These are phyloP conservation scores for Eurystomus gularis DNA, from an alignment of 2,113 vertebrate genomes.

Conservation along the genomic window DNA sequence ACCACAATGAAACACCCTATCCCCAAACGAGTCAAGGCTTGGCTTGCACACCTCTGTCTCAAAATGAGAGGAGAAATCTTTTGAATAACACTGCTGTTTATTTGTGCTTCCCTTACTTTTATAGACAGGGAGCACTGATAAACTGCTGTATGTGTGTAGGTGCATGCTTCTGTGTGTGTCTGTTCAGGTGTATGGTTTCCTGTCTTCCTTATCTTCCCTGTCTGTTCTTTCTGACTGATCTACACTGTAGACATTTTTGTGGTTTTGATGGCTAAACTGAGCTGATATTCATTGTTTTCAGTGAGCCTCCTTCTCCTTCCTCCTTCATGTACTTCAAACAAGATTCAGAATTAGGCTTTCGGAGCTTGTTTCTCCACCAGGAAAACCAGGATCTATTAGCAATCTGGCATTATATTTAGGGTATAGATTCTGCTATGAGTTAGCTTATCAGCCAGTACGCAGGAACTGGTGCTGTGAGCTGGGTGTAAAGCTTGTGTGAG, in stretches of 20 bases:
- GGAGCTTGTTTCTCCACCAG: background rate
- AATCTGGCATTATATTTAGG: background rate
- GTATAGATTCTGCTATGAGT: background rate
- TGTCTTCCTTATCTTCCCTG: slow-evolving; percentile 18
- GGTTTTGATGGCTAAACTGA: slow-evolving; percentile 45
- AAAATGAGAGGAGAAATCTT: background rate
- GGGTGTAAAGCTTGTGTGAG: background rate
- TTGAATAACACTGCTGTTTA: slow-evolving; percentile 25
- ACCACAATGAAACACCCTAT: slow-evolving; percentile 71
- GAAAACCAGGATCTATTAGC: background rate
- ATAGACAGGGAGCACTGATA: slow-evolving; percentile 22
- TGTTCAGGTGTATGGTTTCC: slow-evolving; percentile 26
- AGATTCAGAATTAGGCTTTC: background rate
- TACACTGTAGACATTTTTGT: slow-evolving; percentile 58
- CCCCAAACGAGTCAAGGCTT: slow-evolving; percentile 66
- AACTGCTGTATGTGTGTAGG: background rate
- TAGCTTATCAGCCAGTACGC: rapidly evolving
- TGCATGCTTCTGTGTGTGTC: background rate
- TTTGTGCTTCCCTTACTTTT: slow-evolving; percentile 39
- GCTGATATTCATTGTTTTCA: background rate
- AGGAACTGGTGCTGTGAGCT: background rate
- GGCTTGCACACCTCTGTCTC: slow-evolving; percentile 64
- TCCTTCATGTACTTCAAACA: background rate
- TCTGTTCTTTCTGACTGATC: slow-evolving; percentile 50
- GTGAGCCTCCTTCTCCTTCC: background rate